These are phyloP conservation scores for Callyntrura guangdongensis DNA, from an alignment of 2,888 invertebrate genomes.

Conservation along the genomic window DNA sequence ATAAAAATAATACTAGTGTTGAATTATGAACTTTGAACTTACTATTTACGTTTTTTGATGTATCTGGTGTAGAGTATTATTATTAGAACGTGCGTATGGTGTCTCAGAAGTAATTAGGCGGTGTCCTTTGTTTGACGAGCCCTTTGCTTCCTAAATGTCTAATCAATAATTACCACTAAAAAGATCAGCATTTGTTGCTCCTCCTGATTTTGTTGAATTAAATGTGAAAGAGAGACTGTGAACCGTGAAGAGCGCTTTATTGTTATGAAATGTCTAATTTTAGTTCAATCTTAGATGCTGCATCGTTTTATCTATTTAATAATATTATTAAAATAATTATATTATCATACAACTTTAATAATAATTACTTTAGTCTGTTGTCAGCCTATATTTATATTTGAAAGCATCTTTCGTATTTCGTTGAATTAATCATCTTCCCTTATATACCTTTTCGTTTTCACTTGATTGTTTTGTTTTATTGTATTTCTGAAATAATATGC, in stretches of 20 bases:
- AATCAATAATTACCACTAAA: not conserved
- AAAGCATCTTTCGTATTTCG: no score
- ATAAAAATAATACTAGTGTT: not conserved
- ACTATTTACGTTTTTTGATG: not conserved
- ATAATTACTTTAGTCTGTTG: not conserved
- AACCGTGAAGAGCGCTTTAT: conserved; percentile 66
- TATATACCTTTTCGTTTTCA: not conserved
- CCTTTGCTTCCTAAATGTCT: no score
- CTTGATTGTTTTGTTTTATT: not conserved
- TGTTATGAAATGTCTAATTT: not conserved
- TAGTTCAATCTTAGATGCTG: not conserved
- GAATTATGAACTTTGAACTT: not conserved
- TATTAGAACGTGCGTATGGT: not conserved
- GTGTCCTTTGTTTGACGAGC: no score
- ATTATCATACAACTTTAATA: not conserved
- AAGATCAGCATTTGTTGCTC: not conserved
- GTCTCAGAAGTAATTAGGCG: not conserved
- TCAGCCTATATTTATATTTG: not conserved
- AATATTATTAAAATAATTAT: no score
- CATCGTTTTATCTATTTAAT: no score
- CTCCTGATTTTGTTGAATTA: not conserved
- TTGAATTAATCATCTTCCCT: not conserved
- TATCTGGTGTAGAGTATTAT: conserved; percentile 17
- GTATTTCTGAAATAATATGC: not conserved
- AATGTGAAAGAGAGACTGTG: conserved; percentile 60